phyloP scores from a whole-genome alignment of 2,797 vertebrate genomes.

The Gorsachius magnificus region DNA sequence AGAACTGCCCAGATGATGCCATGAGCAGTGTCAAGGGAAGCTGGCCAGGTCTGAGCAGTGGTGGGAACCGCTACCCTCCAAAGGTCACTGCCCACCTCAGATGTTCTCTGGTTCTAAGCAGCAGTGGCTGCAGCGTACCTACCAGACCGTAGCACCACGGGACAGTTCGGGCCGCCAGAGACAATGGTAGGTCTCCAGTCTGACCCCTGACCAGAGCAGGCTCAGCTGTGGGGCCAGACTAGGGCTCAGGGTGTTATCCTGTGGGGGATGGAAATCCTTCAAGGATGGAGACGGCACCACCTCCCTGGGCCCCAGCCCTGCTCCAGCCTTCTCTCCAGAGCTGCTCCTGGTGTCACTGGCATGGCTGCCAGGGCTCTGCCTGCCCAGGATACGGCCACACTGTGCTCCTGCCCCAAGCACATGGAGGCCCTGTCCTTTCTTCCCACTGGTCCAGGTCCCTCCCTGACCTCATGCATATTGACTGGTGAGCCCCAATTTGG shows the following conservation, averaged over 20 bases:
- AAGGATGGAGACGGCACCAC: fast-evolving
- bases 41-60: fast-evolving
- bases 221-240: neutral
- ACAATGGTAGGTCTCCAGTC: neutral
- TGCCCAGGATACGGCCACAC: neutral
- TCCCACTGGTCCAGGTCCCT: neutral
- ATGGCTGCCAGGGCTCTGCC: neutral
- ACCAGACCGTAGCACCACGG: fast-evolving
- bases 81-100: neutral
- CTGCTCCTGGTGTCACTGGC: neutral
- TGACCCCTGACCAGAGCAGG: neutral
- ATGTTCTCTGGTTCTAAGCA: neutral
- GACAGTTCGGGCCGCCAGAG: fast-evolving
- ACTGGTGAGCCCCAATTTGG: neutral
- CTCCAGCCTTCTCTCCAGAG: neutral
- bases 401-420: neutral
- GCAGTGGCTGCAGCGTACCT: neutral
- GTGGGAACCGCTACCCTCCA: neutral
- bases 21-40: fast-evolving
- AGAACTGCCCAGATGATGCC: neutral
- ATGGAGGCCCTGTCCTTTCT: neutral
- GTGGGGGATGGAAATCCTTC: neutral
- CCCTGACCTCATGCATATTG: neutral
- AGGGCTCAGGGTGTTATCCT: neutral
- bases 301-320: neutral